Evolutionary conservation across 2,113 vertebrate species (phyloP), one percentile per base, ranked within the genome.

Genomic region (Fulica atra): DNA sequence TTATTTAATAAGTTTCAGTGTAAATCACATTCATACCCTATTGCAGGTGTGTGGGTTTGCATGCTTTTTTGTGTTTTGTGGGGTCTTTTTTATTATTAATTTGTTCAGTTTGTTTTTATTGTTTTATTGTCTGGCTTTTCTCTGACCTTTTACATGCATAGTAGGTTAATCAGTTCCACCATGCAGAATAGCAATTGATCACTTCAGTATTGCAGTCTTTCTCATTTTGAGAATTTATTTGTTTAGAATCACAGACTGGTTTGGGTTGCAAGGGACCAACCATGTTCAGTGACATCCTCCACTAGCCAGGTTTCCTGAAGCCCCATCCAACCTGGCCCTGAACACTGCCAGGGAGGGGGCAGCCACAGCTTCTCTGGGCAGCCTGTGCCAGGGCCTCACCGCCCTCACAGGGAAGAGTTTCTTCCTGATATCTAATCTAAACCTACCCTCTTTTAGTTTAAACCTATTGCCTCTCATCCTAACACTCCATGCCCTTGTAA

Each of bases 21-120:
- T 42, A 28, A 61, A n/a, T 29, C 46, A 10, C 40, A 66, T 28
- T 74, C 33, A 56, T n/a, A 42, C 3, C 31, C 18, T 35, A 10
- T 6, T 56, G 16, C 21, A 53, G 7, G 15, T 46, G 19, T 72
- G 31, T 48, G n/a, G 4, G 6, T 24, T 77, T 46, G 24, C 10
- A 46, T 4, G 0, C 0, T 3, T 36, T 71, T 65, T 71, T 35
- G 3, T 48, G 18, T 46, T 35, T 3, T 48, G 18, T 46, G 24
- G 13, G 4, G 0, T 1, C 3, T 38, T 78, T 70, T 71, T 35
- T 3, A 10, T 20, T 48, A 38, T 9, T 59, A n/a, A 42, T 69
- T 46, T 46, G 6, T 64, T 54, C 38, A 29, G 16, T 36, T 73
- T 70, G 17, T 17, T 79, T 86, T 66, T 24, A 50, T 50, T 50